A percentile compares a stretch with the other conserved stretches of the same genome.
phyloP scores from a whole-genome alignment of 2,797 vertebrate species.

The Taenioides sp. region DNA sequence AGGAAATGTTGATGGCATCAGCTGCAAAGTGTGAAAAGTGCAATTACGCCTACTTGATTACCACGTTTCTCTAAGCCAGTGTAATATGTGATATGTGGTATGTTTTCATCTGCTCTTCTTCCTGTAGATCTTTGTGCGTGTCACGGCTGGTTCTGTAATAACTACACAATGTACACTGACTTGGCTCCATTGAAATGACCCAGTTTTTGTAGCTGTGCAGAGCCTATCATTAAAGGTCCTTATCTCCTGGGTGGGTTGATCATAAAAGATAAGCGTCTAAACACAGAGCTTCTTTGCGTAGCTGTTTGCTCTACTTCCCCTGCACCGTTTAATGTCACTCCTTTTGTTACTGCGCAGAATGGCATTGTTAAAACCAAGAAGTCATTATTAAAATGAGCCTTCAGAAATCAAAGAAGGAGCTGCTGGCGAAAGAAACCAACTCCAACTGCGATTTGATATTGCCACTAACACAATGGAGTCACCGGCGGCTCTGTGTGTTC shows the following conservation, averaged over 20 bases:
- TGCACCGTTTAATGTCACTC: slow-evolving; percentile 8
- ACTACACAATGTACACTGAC: slow-evolving; percentile 2
- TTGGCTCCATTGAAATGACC: slow-evolving; percentile 6
- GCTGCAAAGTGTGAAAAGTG: too few species aligned
- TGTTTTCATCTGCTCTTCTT: neutral
- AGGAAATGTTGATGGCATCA: too few species aligned
- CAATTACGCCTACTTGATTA: neutral
- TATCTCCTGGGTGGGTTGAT: slow-evolving; percentile 9
- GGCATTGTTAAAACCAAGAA: slow-evolving; percentile 9
- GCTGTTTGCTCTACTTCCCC: slow-evolving; percentile 8
- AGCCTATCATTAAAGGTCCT: slow-evolving; percentile 12
- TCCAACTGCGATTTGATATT: slow-evolving; percentile 17
- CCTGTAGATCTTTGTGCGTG: neutral
- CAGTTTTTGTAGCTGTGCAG: slow-evolving; percentile 1
- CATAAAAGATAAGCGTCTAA: slow-evolving; percentile 14
- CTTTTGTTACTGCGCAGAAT: neutral
- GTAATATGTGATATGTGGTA: neutral
- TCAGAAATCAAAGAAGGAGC: slow-evolving; percentile 37
- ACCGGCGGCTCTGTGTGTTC: slow-evolving; percentile 15
- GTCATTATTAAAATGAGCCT: slow-evolving; percentile 26
- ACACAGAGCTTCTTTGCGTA: slow-evolving; percentile 7
- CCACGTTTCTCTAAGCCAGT: neutral
- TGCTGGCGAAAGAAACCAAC: slow-evolving; percentile 18
- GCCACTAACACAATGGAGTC: slow-evolving; percentile 13
- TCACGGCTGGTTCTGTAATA: neutral